A percentile compares a stretch with the other conserved stretches of the same genome.
Conservation (phyloP, 2,113 vertebrate species). For the Danio rerio region DNA sequence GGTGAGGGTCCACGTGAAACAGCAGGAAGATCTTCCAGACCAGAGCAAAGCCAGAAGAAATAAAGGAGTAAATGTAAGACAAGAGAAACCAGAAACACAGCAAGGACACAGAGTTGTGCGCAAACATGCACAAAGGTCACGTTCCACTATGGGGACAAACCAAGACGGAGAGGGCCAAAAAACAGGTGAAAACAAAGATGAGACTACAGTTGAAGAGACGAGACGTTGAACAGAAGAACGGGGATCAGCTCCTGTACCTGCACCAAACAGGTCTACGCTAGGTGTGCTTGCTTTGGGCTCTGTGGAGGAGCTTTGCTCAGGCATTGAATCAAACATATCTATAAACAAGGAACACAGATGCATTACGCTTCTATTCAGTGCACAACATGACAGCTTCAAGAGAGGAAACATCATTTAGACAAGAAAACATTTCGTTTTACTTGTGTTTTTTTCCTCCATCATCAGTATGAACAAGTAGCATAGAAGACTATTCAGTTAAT, state of each 20-base stretch:
- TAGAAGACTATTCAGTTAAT: neutral
- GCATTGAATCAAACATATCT: conserved; percentile 99
- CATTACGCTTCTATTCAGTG: conserved; percentile 62
- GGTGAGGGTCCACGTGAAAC: conserved; percentile 93
- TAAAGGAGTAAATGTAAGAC: conserved; percentile 64
- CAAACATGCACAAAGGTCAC: conserved; percentile 74
- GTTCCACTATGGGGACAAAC: conserved; percentile 72
- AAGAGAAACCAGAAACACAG: conserved; percentile 52
- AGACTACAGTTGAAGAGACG: conserved; percentile 67
- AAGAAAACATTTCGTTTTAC: neutral
- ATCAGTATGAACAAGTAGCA: neutral
- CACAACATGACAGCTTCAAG: conserved; percentile 56
- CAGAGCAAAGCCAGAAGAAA: conserved; percentile 62
- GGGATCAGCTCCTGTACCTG: conserved; percentile 86
- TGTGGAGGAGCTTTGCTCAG: conserved; percentile 87
- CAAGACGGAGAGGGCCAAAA: conserved; percentile 59
- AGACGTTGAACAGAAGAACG: conserved; percentile 72
- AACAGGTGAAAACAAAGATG: conserved; percentile 66
- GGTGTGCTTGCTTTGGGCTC: conserved; percentile 93
- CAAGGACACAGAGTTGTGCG: conserved; percentile 52
- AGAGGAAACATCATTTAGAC: neutral
- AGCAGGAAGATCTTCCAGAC: conserved; percentile 94
- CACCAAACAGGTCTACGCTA: conserved; percentile 99
- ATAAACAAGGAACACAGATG: conserved; percentile 91
- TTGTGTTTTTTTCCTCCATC: neutral